These are phyloP conservation scores for Dicentrarchus labrax DNA, from an alignment of 2,113 vertebrate species.

Conservation along the genomic window DNA sequence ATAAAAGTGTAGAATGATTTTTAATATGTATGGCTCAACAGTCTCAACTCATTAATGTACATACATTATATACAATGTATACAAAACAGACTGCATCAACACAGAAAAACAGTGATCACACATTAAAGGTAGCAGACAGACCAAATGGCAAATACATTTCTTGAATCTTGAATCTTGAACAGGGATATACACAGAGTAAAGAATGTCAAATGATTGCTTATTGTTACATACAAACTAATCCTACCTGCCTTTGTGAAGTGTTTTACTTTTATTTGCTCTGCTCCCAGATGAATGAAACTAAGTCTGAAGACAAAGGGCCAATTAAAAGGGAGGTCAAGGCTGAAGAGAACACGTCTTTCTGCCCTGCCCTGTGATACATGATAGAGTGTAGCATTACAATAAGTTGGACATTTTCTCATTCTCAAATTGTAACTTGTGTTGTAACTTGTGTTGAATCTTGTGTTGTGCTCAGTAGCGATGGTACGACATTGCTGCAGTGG, in stretches of 20 bases:
- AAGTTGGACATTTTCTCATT: not conserved
- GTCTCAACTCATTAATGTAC: not conserved
- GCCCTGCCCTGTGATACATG: not conserved
- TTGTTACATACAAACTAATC: not conserved
- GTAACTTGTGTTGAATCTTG: not conserved
- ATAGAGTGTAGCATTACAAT: not conserved
- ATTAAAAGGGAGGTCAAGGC: slow-evolving; percentile 13
- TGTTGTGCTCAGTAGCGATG: not conserved
- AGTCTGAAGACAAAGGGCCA: not conserved
- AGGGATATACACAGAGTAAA: not conserved
- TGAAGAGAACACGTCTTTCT: not conserved
- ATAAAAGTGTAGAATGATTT: not conserved
- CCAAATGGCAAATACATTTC: too few relatives aligned
- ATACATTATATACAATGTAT: not conserved
- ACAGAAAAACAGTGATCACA: not conserved
- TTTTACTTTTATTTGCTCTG: not conserved
- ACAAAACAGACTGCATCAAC: not conserved
- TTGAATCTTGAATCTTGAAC: too few relatives aligned
- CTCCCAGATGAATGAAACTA: not conserved
- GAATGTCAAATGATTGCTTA: not conserved
- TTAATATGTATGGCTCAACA: not conserved
- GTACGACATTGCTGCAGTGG: not conserved
- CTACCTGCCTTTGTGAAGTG: not conserved
- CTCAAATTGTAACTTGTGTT: not conserved
- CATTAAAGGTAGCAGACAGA: not conserved